A percentile compares a stretch with the other conserved stretches of the same genome.
phyloP scores from a whole-genome alignment of 1,140 invertebrate species.

The Ditylenchus dipsaci region DNA sequence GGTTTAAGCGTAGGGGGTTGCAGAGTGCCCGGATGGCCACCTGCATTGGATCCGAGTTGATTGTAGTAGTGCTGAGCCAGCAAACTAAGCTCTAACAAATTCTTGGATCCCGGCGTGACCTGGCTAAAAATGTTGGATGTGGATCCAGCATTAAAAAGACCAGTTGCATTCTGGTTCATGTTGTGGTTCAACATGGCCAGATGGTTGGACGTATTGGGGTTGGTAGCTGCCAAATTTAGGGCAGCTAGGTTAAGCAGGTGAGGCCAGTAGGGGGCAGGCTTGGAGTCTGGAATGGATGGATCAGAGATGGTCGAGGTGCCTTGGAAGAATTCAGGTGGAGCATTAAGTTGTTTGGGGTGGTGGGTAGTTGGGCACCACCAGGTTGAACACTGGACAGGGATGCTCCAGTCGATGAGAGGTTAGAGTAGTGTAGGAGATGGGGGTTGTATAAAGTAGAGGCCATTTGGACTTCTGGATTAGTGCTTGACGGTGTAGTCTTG shows the following conservation, averaged over 20 bases:
- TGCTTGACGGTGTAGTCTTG: too few species aligned
- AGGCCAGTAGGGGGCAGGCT: conserved; percentile 56
- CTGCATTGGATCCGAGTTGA: neutral
- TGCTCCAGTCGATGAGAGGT: conserved; percentile 1
- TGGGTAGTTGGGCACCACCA: conserved; percentile 7
- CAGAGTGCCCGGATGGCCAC: neutral
- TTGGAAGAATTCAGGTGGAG: neutral
- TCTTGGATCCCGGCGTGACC: neutral
- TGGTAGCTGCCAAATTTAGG: conserved; percentile 4
- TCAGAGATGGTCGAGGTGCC: neutral
- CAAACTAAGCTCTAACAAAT: neutral
- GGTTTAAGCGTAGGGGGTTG: neutral
- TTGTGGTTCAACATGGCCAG: conserved; percentile 57
- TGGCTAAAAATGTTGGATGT: neutral
- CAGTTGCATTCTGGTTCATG: too few species aligned
- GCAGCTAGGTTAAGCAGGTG: neutral
- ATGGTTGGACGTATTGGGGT: neutral
- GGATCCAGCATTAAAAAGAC: too few species aligned
- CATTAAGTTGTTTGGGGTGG: conserved; percentile 5
- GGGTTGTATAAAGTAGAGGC: conserved; percentile 47
- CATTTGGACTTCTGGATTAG: conserved; percentile 18
- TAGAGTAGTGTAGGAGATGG: conserved; percentile 26
- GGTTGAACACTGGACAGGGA: neutral
- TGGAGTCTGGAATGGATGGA: neutral
- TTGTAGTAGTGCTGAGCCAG: neutral